phyloP scores from a whole-genome alignment of 2,888 invertebrate genomes.

The Rhagonycha fulva region DNA sequence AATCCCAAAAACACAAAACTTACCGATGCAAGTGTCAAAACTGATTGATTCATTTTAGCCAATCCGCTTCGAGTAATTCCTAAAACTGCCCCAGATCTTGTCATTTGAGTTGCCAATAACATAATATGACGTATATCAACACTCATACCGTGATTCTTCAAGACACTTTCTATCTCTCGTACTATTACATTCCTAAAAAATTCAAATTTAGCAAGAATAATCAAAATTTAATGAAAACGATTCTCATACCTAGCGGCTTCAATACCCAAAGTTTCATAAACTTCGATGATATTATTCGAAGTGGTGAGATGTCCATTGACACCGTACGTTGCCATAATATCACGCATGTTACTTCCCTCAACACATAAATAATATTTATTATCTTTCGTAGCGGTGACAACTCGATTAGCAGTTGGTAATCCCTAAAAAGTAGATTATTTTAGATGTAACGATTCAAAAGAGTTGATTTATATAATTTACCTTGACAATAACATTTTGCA shows the following conservation, averaged over 20 bases:
- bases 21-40: constrained; percentile 95
- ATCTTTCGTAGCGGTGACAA: constrained; percentile 83
- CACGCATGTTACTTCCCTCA: constrained; percentile 91
- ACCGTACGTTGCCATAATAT: constrained; percentile 94
- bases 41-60: constrained; percentile 98
- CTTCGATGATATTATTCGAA: constrained; percentile 95
- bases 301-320: constrained; percentile 80
- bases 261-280: constrained; percentile 88
- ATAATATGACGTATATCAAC: constrained; percentile 97
- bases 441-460: not conserved
- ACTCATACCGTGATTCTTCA: constrained; percentile 98
- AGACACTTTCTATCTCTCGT: constrained; percentile 93
- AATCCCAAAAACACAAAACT: constrained; percentile 44
- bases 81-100: constrained; percentile 93
- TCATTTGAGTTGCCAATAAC: constrained; percentile 98
- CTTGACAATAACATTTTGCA: constrained; percentile 87
- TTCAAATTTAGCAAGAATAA: not conserved
- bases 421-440: constrained; percentile 59
- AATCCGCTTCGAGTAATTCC: constrained; percentile 97
- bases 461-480: not conserved
- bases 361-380: constrained; percentile 86
- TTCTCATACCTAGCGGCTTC: constrained; percentile 83
- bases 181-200: constrained; percentile 83
- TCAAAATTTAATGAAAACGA: not conserved
- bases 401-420: constrained; percentile 81